Evolutionary conservation across 2,888 invertebrate species (phyloP).

Genomic region (Plebejus anna): DNA sequence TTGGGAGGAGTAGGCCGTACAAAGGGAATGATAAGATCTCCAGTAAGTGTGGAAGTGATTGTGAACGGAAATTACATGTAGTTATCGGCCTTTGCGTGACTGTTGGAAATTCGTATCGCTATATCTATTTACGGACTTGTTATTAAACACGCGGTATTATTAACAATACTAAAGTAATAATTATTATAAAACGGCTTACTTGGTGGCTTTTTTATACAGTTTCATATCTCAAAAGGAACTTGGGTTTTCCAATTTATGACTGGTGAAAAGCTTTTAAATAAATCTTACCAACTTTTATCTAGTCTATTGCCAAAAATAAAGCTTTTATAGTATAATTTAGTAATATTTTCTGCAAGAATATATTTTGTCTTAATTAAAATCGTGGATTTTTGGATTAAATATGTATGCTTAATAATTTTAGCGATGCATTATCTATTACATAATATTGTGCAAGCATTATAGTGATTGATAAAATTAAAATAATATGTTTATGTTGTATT

Average conservation of each 20-base stretch:
- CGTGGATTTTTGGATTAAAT: neutral
- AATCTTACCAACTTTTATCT: neutral
- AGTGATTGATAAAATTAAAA: neutral
- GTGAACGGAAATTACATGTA: conserved; percentile 17
- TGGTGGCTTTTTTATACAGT: neutral
- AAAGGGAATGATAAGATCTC: neutral
- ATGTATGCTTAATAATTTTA: neutral
- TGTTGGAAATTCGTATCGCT: neutral
- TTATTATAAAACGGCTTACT: neutral
- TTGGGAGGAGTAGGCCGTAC: conserved; percentile 4
- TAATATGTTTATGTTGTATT: neutral
- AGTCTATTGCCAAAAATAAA: neutral
- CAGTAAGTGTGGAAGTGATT: neutral
- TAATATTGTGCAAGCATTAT: neutral
- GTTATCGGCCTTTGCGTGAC: conserved; percentile 24
- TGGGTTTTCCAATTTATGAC: neutral
- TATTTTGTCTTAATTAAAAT: too few relatives aligned
- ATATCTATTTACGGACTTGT: neutral
- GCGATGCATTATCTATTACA: neutral
- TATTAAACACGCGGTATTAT: neutral
- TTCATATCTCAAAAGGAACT: neutral
- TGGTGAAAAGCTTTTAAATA: neutral
- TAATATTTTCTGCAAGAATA: too few relatives aligned
- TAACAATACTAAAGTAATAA: neutral
- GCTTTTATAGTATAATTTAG: neutral